A percentile compares a stretch with the other conserved stretches of the same genome.
Conservation (phyloP, 2,888 invertebrate species). For the Altica lythri region DNA sequence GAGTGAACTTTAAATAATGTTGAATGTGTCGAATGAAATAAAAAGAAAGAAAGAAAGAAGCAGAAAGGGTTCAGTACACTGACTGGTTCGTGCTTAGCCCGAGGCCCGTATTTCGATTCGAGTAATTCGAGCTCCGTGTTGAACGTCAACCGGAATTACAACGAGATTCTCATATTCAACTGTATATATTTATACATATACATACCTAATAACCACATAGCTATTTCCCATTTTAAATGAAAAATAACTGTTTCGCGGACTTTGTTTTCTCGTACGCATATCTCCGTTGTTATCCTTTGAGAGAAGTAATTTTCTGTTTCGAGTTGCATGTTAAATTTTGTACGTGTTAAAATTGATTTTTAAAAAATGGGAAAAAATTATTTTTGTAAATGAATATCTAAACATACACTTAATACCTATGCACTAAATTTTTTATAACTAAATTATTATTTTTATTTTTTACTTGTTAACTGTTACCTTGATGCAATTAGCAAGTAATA, state of each 20-base stretch:
- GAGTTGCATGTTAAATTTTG: too few relatives aligned
- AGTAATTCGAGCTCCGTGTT: not conserved
- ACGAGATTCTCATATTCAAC: conserved; percentile 1
- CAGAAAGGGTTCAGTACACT: conserved; percentile 1
- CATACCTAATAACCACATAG: not conserved
- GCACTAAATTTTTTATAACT: too few relatives aligned
- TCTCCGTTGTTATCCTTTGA: too few relatives aligned
- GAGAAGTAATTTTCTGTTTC: too few relatives aligned
- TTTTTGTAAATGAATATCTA: too few relatives aligned
- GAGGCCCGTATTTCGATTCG: not conserved
- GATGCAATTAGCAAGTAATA: too few relatives aligned
- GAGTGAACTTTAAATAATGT: conserved; percentile 1
- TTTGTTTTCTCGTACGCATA: not conserved
- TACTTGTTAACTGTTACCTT: too few relatives aligned
- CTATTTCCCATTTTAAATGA: too few relatives aligned
- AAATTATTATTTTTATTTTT: too few relatives aligned
- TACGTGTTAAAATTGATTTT: too few relatives aligned
- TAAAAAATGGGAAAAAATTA: too few relatives aligned
- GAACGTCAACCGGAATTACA: conserved; percentile 2
- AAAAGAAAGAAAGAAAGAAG: not conserved
- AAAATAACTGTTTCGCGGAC: not conserved
- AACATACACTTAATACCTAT: too few relatives aligned
- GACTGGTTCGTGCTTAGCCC: conserved; percentile 1
- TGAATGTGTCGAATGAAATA: conserved; percentile 1
- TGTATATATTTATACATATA: not conserved